Conservation (phyloP, 2,888 invertebrate species). For the Stratiomys singularior region DNA sequence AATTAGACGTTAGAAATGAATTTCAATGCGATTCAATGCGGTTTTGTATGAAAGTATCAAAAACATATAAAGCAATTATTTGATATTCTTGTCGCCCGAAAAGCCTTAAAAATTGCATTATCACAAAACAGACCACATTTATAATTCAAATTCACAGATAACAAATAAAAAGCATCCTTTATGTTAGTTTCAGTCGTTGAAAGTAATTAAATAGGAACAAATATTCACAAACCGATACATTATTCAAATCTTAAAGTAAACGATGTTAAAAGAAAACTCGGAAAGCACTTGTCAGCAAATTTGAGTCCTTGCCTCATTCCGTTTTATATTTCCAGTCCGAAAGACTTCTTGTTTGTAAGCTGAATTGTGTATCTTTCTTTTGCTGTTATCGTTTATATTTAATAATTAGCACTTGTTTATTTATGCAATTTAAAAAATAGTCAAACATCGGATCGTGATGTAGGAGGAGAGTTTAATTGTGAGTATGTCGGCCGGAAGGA, state of each 20-base stretch:
- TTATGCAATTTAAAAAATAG: background rate
- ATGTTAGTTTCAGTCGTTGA: background rate
- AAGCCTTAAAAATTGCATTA: background rate
- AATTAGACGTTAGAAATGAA: too few relatives aligned
- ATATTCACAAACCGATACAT: background rate
- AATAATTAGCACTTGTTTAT: background rate
- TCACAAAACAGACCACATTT: background rate
- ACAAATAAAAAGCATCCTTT: background rate
- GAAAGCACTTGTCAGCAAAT: background rate
- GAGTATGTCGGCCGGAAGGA: background rate
- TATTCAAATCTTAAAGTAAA: background rate
- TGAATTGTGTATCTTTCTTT: background rate
- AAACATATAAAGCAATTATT: too few relatives aligned
- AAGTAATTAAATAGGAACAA: conserved; percentile 3
- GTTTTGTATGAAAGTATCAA: too few relatives aligned
- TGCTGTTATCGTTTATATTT: background rate
- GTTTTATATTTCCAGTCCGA: background rate
- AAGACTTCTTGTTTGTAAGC: background rate
- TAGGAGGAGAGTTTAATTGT: background rate
- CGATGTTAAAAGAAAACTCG: background rate
- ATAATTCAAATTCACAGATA: conserved; percentile 10
- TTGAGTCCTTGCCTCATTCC: background rate
- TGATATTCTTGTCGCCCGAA: background rate
- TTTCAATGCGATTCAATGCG: too few relatives aligned
- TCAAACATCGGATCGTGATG: background rate